Evolutionary conservation across 2,888 invertebrate species (phyloP), one percentile per base, ranked within the genome.

Genomic region (Heliconius aoede): DNA sequence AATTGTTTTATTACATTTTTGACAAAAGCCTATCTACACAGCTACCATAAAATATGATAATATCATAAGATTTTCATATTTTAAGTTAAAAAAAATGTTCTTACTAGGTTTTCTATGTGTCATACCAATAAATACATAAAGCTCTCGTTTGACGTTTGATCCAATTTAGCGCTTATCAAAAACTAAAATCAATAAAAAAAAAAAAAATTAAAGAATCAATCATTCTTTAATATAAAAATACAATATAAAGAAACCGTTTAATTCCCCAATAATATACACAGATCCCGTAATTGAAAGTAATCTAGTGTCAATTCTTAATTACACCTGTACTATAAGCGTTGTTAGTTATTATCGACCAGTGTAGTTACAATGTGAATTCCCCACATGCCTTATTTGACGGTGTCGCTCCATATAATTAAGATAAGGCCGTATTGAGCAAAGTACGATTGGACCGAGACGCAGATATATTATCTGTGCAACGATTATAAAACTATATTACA

Each of bases 391-490:
- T 72, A 75, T 72, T 61, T 40, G 68, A 61, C 62, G 72, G 61
- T 77, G 40, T 76, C 72, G 76, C 65, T 72, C 76, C 72, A 76
- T 76, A 76, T 24, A 64, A 75, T 75, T 75, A 62, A 76, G 51
- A 72, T 75, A 71, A 26, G 21, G 15, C 76, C 36, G n/a, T 67
- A 64, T 72, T 76, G 26, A 58, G 76, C 36, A 72, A n/a, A 76
- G 40, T 26, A 51, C 51, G 15, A 26, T 60, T 60, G 26, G 18
- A 26, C 51, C 9, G 26, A 64, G 40, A 40, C 40, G 28, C 18
- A 24, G 72, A 72, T 72, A 58, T 58, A 30, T 72, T 72, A 71
- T 71, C n/a, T 40, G 26, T 46, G 26, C n/a, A 72, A 72, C 28
- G 61, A 60, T 61, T 72, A 72, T 58, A 60, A 21, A 60, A 21